Percentiles rank a stretch among this genome's conserved stretches.
These are phyloP conservation scores for Therioaphis trifolii DNA, from an alignment of 2,888 invertebrate genomes.

Conservation along the genomic window DNA sequence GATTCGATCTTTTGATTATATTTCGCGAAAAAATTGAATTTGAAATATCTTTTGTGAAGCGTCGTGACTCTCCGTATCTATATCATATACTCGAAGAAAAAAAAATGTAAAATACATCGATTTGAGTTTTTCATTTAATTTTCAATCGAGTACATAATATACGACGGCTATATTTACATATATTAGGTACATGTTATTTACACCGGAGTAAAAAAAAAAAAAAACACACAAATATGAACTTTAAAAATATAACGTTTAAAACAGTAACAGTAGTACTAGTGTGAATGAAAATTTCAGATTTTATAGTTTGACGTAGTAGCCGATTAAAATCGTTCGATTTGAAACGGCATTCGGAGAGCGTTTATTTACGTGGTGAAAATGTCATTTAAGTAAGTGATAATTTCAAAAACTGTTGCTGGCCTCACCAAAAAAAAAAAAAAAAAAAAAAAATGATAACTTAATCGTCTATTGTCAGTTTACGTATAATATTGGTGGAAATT, in stretches of 20 bases:
- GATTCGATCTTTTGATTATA: slow-evolving; percentile 33
- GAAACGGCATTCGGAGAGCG: no score
- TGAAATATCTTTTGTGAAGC: slow-evolving; percentile 6
- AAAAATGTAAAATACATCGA: slow-evolving; percentile 29
- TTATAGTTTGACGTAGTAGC: no score
- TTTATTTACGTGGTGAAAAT: no score
- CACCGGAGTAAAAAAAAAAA: neutral
- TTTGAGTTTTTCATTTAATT: slow-evolving; percentile 16
- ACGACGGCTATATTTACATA: no score
- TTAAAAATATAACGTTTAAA: no score
- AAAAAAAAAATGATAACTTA: no score
- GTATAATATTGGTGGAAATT: no score
- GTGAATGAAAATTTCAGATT: no score
- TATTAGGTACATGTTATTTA: neutral
- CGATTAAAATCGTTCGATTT: no score
- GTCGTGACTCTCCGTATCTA: neutral
- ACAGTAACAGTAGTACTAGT: no score
- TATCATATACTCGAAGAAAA: neutral
- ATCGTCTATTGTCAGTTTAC: neutral
- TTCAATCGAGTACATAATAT: neutral
- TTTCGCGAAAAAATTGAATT: slow-evolving; percentile 14
- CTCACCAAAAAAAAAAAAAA: no score
- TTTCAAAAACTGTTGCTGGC: neutral
- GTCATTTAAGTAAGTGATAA: neutral
- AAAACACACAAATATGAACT: neutral